A percentile compares a stretch with the other conserved stretches of the same genome.
These are phyloP conservation scores for Microchirus variegatus DNA, from an alignment of 2,797 vertebrate species.

Conservation along the genomic window DNA sequence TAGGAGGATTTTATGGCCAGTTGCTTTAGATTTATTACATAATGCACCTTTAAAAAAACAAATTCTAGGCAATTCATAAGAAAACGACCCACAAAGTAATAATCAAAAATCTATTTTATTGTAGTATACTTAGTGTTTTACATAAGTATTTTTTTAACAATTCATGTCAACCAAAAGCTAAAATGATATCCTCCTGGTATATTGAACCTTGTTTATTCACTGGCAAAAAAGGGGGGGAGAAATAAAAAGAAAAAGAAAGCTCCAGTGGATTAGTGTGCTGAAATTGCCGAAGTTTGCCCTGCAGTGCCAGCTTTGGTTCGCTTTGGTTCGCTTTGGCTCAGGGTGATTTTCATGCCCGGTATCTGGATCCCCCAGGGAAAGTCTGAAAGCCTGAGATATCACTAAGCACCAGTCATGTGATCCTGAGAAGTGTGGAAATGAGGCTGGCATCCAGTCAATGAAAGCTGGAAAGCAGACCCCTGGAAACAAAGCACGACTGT, in stretches of 20 bases:
- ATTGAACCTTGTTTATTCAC: conserved; percentile 39
- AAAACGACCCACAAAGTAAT: background rate
- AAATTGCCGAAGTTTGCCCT: conserved; percentile 35
- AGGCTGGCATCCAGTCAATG: conserved; percentile 67
- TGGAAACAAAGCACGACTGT: conserved; percentile 57
- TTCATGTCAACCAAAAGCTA: conserved; percentile 23
- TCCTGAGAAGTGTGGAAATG: conserved; percentile 70
- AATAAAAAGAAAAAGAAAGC: conserved; percentile 3
- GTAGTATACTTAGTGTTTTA: background rate
- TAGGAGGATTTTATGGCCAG: too few species aligned
- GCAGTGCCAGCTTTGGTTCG: conserved; percentile 57
- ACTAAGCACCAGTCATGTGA: conserved; percentile 73
- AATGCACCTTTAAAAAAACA: too few species aligned
- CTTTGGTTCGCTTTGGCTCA: conserved; percentile 63
- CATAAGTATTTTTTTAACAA: conserved; percentile 12
- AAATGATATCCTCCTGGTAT: conserved; percentile 29
- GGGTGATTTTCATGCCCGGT: conserved; percentile 70
- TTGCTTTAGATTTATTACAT: too few species aligned
- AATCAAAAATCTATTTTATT: background rate
- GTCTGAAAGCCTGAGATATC: conserved; percentile 76
- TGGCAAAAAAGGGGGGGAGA: conserved; percentile 11
- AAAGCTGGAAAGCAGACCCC: conserved; percentile 62
- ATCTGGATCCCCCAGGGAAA: conserved; percentile 75
- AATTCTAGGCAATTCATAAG: too few species aligned
- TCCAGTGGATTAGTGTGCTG: conserved; percentile 46